phyloP scores from a whole-genome alignment of 1,140 invertebrate species.

The Colletes latitarsis region DNA sequence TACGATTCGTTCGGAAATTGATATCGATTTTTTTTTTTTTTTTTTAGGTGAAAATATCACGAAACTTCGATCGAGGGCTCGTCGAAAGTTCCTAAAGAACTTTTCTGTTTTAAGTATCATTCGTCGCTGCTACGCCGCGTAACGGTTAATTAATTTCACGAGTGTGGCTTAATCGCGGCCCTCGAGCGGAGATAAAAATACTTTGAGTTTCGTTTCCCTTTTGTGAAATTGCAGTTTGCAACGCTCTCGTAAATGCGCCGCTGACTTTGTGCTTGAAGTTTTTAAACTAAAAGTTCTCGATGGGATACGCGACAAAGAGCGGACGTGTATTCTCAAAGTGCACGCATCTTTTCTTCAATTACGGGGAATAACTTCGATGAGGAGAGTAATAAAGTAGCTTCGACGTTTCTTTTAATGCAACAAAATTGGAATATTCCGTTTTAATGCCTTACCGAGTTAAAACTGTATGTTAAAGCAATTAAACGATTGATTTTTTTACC shows the following conservation, averaged over 20 bases:
- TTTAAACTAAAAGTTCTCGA: neutral
- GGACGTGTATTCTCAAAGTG: neutral
- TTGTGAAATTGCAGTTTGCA: neutral
- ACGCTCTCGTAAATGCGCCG: neutral
- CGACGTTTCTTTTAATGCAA: too few relatives aligned
- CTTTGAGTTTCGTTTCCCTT: neutral
- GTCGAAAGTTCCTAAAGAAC: neutral
- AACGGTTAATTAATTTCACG: conserved; percentile 6
- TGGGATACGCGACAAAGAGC: neutral
- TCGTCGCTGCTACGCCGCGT: neutral
- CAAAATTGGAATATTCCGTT: too few relatives aligned
- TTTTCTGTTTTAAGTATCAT: neutral
- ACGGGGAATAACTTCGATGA: neutral
- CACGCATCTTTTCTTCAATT: neutral
- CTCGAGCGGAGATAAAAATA: neutral
- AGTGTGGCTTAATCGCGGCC: neutral
- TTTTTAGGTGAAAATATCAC: neutral
- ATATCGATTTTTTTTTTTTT: neutral
- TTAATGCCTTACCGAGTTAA: too few relatives aligned
- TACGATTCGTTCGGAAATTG: neutral
- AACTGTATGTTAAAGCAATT: too few relatives aligned
- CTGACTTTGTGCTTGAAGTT: neutral
- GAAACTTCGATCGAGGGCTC: neutral
- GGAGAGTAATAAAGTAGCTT: too few relatives aligned
- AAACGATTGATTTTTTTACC: too few relatives aligned